These are phyloP conservation scores for Tinea pellionella DNA, from an alignment of 2,888 invertebrate species.

Conservation along the genomic window DNA sequence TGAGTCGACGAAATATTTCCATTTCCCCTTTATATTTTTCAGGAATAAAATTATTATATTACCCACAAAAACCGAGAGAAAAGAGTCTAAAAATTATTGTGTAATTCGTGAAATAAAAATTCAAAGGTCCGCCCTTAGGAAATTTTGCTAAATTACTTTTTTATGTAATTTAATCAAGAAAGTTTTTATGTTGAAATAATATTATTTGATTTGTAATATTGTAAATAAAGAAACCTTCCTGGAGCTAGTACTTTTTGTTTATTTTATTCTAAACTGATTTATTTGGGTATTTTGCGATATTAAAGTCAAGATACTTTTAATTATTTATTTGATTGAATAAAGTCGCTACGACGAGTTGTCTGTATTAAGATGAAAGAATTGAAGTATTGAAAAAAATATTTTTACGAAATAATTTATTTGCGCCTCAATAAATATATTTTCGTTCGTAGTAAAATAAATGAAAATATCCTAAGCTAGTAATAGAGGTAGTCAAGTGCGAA, in stretches of 20 bases:
- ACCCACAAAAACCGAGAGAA: not conserved
- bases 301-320: too few relatives aligned
- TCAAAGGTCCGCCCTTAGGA: not conserved
- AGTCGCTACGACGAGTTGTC: too few relatives aligned
- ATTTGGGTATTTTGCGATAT: too few relatives aligned
- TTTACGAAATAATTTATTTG: not conserved
- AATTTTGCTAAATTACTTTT: not conserved
- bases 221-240: not conserved
- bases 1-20: constrained; percentile 36
- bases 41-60: not conserved
- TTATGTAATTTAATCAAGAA: not conserved
- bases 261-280: too few relatives aligned
- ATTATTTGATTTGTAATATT: not conserved
- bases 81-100: not conserved
- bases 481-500: not conserved
- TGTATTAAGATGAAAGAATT: too few relatives aligned
- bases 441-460: not conserved
- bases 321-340: too few relatives aligned
- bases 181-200: constrained; percentile 5
- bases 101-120: not conserved
- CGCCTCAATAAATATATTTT: too few relatives aligned
- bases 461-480: not conserved
- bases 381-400: too few relatives aligned
- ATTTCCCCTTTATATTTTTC: constrained; percentile 25
- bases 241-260: not conserved